Base-by-base conservation (phyloP, 2,888 invertebrate genomes). In the Lapara coniferarum region DNA sequence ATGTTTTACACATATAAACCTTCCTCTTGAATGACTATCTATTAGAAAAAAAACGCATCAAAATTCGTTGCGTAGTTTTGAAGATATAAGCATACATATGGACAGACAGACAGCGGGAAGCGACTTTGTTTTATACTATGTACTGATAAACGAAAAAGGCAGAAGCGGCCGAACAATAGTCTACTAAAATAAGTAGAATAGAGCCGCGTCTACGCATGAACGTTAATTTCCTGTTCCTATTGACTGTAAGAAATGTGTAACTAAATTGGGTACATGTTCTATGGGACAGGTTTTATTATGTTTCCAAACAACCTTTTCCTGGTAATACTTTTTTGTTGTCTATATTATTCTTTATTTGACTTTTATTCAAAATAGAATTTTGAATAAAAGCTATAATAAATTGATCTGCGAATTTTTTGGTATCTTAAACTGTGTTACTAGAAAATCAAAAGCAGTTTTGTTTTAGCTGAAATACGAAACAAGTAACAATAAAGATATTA, bases 191-290 rank as follows among this genome's bases (percentile, higher is more conserved):
- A 49, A 49, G 13, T 46, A 63, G 63, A 63, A 46, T 63, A 63
- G 49, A 7, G 12, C 49, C 19, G 49, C 49, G 51, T 53, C 66
- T 68, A 71, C 63, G 71, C 56, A 70, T 75, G 70, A 70, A 66
- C 53, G 19, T 68, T 72, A 80, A 82, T 82, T 81, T 82, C 82
- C 83, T 75, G 81, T 71, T 46, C 67, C 73, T 74, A 74, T 75
- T 75, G 46, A 67, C 56, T 44, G 68, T 69, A 71, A 52, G 70
- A 70, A 75, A 72, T 69, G 66, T 71, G 59, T 71, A 57, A 73
- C 72, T 66, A 72, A 77, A 67, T 67, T 67, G 55, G 55, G 16
- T 44, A 55, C 44, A 55, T 13, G 13, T 25, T 25, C 25, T 25
- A 25, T 25, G 55, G 16, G 19, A 55, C 44, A 55, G 14, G 13